Evolutionary conservation across 2,797 vertebrate genomes (phyloP), one percentile per base, ranked within the genome.

Genomic region (Channa striata): DNA sequence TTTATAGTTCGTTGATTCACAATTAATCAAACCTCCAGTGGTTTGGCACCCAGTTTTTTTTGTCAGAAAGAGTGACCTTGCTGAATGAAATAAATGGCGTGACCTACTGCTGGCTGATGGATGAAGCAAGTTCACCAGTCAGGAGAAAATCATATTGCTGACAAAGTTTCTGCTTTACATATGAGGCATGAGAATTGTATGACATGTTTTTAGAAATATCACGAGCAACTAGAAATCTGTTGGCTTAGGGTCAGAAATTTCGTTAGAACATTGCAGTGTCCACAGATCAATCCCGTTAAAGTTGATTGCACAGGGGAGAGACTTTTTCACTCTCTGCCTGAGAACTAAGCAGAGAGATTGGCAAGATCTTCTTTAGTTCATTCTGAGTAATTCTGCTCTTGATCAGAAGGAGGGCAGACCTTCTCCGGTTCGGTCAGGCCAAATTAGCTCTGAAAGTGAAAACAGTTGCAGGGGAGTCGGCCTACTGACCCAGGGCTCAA

Each of bases 21-120:
- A 72, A 85, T 90, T 88, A 89, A 89, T 90, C 83, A 83, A 74
- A 77, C 62, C 78, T 83, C 68, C 57, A 47, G 69, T 67, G 74
- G 72, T 78, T 83, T 62, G 74, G 68, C 79, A 58, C 43, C 49
- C 49, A 14, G 74, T 74, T 52, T n/a, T 60, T 47, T 56, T 39
- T 33, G 48, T 66, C 70, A 53, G 81, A 13, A 59, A 67, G 59
- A 63, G 70, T 74, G 84, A 89, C 87, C 80, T 91, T 87, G 77
- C 59, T 69, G 62, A 62, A 58, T 25, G 72, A 60, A 77, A 79
- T 56, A 74, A 79, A 78, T 60, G 71, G 60, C 50, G 21, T 57
- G 74, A 83, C 76, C 73, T 60, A 44, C 68, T 68, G 59, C 77
- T 59, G 72, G 59, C 37, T 85, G 82, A 87, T 66, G 52, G 77